Conservation (phyloP, 1,140 invertebrate species). For the Drosophila azteca region DNA sequence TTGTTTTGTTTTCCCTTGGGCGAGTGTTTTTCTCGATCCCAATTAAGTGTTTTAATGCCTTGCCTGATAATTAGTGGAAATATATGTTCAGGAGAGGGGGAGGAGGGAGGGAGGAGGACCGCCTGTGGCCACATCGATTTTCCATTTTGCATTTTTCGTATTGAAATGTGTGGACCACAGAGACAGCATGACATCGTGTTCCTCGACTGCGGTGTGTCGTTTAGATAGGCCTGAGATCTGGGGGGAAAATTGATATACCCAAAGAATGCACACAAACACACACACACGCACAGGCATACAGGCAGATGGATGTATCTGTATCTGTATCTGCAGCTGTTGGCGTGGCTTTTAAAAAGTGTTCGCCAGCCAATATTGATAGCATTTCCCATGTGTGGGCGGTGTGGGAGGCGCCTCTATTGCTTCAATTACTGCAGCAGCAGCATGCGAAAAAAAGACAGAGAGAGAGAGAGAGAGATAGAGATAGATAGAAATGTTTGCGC, state of each 20-base stretch:
- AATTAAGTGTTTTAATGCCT: constrained; percentile 34
- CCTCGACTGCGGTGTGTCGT: constrained; percentile 38
- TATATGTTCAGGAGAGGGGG: constrained; percentile 24
- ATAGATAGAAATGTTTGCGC: constrained; percentile 19
- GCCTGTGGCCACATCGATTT: constrained; percentile 40
- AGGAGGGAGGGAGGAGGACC: constrained; percentile 21
- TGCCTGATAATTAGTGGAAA: constrained; percentile 44
- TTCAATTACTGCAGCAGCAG: constrained; percentile 58
- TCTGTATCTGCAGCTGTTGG: constrained; percentile 40
- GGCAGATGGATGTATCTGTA: constrained; percentile 26
- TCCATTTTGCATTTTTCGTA: constrained; percentile 44
- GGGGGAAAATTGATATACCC: constrained; percentile 73
- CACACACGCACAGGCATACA: no score
- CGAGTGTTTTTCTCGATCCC: constrained; percentile 29
- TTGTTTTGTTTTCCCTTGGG: constrained; percentile 47
- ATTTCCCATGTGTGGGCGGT: constrained; percentile 51
- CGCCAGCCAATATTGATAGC: constrained; percentile 76
- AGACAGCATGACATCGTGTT: constrained; percentile 49
- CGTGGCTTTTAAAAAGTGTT: constrained; percentile 68
- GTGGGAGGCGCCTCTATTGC: constrained; percentile 54
- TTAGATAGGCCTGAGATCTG: constrained; percentile 34
- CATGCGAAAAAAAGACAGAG: constrained; percentile 14
- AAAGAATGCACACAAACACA: constrained; percentile 19
- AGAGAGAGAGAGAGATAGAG: neutral
- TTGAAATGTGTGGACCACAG: constrained; percentile 40